Conservation (phyloP, 53 echinoderm and acorn worm genomes). For the Temnopleurus reevesii region DNA sequence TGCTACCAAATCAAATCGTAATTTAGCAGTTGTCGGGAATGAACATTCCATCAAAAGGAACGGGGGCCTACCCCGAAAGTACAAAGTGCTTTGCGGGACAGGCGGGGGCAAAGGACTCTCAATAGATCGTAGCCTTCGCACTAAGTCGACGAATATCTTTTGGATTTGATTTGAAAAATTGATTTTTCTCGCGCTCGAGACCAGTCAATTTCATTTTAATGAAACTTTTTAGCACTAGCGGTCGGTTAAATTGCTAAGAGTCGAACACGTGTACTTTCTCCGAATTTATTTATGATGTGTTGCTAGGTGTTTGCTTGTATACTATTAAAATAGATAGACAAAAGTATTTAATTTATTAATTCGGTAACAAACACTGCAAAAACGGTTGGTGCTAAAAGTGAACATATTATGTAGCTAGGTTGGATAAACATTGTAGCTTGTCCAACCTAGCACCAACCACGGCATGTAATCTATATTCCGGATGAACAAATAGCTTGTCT, state of each 20-base stretch:
- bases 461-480: too few species aligned
- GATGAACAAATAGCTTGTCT: too few species aligned
- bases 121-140: conserved; percentile 5
- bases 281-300: neutral
- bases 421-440: too few species aligned
- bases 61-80: neutral
- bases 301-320: neutral
- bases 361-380: too few species aligned
- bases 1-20: neutral
- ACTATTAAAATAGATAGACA: neutral
- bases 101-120: neutral
- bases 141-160: conserved; percentile 13
- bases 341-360: too few species aligned
- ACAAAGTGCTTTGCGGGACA: conserved; percentile 27
- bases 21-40: neutral
- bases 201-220: conserved; percentile 33
- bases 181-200: neutral
- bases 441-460: too few species aligned
- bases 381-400: too few species aligned
- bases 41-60: neutral
- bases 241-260: neutral
- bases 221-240: neutral
- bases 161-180: conserved; percentile 16
- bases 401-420: too few species aligned
- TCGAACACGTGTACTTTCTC: neutral